Percentiles rank a stretch among this genome's conserved stretches.
Evolutionary conservation across 2,113 vertebrate species (phyloP).

Genomic region (Anarrhichthys ocellatus): DNA sequence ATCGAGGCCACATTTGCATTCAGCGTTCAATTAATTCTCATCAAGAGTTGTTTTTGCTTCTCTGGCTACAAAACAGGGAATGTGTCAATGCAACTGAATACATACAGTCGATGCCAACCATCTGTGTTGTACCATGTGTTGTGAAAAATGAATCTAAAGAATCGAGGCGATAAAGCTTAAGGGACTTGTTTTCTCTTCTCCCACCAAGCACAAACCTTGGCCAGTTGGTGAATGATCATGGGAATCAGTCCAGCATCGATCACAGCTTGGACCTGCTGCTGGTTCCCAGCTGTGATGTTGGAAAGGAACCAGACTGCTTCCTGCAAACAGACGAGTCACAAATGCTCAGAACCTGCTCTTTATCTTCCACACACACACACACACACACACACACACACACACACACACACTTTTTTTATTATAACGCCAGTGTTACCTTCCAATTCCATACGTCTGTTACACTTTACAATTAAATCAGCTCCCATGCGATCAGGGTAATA

Average conservation of each 20-base stretch:
- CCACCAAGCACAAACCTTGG: conserved; percentile 86
- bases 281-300: conserved; percentile 99
- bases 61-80: conserved; percentile 10
- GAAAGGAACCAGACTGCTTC: conserved; percentile 99
- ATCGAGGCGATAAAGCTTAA: background rate
- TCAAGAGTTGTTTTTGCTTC: background rate
- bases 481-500: no score
- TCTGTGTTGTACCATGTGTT: background rate
- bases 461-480: background rate
- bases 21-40: background rate
- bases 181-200: background rate
- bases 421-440: background rate
- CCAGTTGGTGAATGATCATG: conserved; percentile 99
- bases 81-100: background rate
- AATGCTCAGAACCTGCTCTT: conserved; percentile 20
- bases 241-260: conserved; percentile 98
- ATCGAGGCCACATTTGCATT: conserved; percentile 7
- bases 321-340: conserved; percentile 79
- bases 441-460: background rate
- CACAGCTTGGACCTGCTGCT: conserved; percentile 99
- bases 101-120: background rate
- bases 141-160: conserved; percentile 7
- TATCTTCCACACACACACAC: background rate
- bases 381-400: background rate
- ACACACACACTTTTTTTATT: background rate